These are phyloP conservation scores for Xerus inauris DNA, from an alignment of 2,113 vertebrate genomes.

Conservation along the genomic window DNA sequence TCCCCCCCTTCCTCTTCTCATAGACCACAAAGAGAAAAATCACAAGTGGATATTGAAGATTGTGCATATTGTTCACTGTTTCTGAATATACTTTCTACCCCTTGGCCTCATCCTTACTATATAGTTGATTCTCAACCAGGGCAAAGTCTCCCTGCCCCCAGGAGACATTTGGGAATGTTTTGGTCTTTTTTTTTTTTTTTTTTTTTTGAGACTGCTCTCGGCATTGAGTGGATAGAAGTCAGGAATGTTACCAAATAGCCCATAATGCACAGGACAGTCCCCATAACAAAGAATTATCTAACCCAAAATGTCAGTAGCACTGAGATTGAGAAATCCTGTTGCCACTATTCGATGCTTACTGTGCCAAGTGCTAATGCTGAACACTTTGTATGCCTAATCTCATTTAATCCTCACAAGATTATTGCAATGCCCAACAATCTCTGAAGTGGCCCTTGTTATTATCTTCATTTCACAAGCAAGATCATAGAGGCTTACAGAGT, in stretches of 20 bases:
- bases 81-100: background rate
- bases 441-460: background rate
- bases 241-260: background rate
- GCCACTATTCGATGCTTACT: background rate
- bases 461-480: slow-evolving; percentile 47
- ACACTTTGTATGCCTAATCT: slow-evolving; percentile 17
- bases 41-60: background rate
- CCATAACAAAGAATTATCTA: background rate
- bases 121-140: background rate
- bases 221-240: background rate
- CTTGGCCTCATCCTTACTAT: background rate
- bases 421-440: background rate
- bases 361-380: background rate
- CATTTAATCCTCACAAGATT: background rate
- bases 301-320: background rate
- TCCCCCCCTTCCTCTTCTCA: background rate
- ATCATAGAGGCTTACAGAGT: background rate
- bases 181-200: background rate
- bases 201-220: background rate
- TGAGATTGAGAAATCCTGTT: background rate
- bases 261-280: background rate
- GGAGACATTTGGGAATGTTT: background rate
- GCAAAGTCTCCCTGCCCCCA: background rate
- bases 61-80: background rate
- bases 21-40: background rate